Conservation (phyloP, 2,797 vertebrate species). For the Diceros bicornis region DNA sequence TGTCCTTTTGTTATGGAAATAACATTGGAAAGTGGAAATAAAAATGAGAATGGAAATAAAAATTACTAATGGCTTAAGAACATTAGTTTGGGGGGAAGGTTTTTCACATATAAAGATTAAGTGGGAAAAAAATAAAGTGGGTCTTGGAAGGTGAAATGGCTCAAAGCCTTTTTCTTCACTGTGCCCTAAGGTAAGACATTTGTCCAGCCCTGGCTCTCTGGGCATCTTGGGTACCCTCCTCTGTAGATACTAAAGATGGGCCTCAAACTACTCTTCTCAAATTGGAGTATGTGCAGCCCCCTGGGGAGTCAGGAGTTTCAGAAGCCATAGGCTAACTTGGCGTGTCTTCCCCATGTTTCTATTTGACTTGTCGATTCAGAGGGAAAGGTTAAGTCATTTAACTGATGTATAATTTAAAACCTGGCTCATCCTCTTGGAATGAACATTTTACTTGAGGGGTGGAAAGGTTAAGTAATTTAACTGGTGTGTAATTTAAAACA, state of each 20-base stretch:
- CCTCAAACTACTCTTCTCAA: not conserved
- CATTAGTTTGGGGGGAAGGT: not conserved
- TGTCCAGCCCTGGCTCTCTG: not conserved
- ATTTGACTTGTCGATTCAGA: not conserved
- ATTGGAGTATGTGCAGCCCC: fast-evolving
- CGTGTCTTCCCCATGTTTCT: not conserved
- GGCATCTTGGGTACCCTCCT: not conserved
- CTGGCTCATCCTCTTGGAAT: not conserved
- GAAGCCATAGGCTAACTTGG: fast-evolving
- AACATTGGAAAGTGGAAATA: not conserved
- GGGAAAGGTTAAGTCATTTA: not conserved
- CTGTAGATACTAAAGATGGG: not conserved
- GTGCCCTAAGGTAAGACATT: not conserved
- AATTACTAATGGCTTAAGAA: not conserved
- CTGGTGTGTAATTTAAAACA: not conserved
- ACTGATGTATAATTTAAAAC: not conserved
- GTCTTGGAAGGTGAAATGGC: not conserved
- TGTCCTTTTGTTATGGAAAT: not conserved
- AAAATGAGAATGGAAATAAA: not conserved
- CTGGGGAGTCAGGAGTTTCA: not conserved
- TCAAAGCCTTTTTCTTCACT: not conserved
- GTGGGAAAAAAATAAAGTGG: not conserved
- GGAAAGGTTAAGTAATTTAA: slow-evolving; percentile 55
- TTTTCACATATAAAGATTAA: slow-evolving; percentile 16
- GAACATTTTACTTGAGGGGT: not conserved